phyloP scores from a whole-genome alignment of 2,888 invertebrate species.

The Xylota segnis region DNA sequence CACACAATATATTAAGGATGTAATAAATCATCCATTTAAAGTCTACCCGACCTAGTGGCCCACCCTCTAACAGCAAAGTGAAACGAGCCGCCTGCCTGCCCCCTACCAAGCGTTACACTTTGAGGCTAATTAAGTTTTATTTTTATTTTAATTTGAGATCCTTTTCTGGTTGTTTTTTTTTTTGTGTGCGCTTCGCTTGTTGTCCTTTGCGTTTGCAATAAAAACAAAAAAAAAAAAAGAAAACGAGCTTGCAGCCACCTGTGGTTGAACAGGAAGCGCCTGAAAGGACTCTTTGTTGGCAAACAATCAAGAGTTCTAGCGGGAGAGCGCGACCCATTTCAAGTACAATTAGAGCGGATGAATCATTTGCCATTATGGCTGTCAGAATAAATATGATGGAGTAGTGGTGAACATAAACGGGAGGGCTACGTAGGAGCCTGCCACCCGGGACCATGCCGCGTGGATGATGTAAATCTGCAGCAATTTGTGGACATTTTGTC shows the following conservation, averaged over 20 bases:
- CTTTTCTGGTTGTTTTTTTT: constrained; percentile 14
- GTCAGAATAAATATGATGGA: constrained; percentile 66
- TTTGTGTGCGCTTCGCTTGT: constrained; percentile 55
- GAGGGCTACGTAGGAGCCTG: constrained; percentile 9
- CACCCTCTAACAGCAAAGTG: constrained; percentile 21
- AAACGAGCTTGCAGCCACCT: constrained; percentile 42
- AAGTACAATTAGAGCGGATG: constrained; percentile 71
- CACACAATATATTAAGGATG: constrained; percentile 69
- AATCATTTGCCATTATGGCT: constrained; percentile 64
- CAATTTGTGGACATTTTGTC: constrained; percentile 25
- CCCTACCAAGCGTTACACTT: constrained; percentile 33
- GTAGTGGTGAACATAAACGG: constrained; percentile 29
- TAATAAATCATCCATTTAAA: constrained; percentile 75
- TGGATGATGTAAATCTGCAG: constrained; percentile 4
- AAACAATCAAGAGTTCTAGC: constrained; percentile 25
- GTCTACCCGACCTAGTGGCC: constrained; percentile 23
- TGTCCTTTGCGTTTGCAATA: constrained; percentile 62
- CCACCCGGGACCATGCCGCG: background rate
- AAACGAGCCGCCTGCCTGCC: constrained; percentile 1
- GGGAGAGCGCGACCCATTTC: constrained; percentile 30
- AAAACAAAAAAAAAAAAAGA: constrained; percentile 38
- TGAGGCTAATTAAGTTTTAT: constrained; percentile 76
- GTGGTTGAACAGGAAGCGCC: constrained; percentile 13
- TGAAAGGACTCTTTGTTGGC: constrained; percentile 13
- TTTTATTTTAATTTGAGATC: constrained; percentile 70